Evolutionary conservation across 2,888 invertebrate genomes (phyloP), one percentile per base, ranked within the genome.

Genomic region (Ormyrus pomaceus): DNA sequence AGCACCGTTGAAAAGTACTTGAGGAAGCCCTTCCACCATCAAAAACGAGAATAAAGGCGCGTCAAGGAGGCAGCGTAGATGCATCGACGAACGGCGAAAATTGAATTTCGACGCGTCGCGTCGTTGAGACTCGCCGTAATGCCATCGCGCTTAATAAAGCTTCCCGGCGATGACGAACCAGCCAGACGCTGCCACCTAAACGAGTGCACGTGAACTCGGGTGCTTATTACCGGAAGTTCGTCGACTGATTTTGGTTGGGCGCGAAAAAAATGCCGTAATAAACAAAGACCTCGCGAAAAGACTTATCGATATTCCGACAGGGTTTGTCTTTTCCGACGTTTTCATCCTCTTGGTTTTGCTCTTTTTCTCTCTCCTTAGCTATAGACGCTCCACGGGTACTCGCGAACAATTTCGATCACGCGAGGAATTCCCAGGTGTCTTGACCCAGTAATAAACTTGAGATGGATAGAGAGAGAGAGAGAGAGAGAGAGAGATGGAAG

Each of bases 321-420:
- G 19, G 19, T 19, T 19, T 19, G 19, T 19, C 19, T 19, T 19
- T 19, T 19, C 19, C 19, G 19, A 19, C 19, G 19, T 19, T 19
- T 19, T 19, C 19, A 19, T 19, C 19, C 19, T 19, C 19, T 19
- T 19, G 19, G 19, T 19, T 19, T 19, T 19, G 19, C 19, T 19
- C 19, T 19, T 19, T 19, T 19, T 19, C 19, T 19, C 19, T 19
- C 19, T 19, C 19, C 19, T 19, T 19, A 19, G 19, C 19, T 19
- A 19, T 19, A 19, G 19, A 19, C 19, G 19, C 1, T 19, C 19
- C 13, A 13, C 61, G 10, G 45, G 11, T 72, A 62, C 13, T 72
- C 70, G 69, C 64, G 46, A 77, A 81, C 70, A 81, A 81, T 81
- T 78, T 81, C 59, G 65, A 75, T 80, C 72, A 50, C 58, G 56